Conservation (phyloP, 2,797 vertebrate species). For the Tiaroga cobitis region DNA sequence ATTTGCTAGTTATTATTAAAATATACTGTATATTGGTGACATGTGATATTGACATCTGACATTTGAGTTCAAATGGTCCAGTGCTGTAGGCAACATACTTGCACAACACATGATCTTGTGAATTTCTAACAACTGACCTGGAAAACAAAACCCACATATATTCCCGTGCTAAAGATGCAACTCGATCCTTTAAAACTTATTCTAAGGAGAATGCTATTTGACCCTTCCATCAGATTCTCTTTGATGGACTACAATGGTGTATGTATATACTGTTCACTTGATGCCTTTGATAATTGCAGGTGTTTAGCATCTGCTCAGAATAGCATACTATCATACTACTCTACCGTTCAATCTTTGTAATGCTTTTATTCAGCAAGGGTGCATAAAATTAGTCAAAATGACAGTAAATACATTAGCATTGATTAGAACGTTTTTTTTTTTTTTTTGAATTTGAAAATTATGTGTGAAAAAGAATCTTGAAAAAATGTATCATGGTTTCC, state of each 20-base stretch:
- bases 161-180: not conserved
- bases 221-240: conserved; percentile 2
- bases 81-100: not conserved
- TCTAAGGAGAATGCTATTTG: conserved; percentile 10
- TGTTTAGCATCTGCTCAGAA: not conserved
- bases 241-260: not conserved
- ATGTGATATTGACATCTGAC: not conserved
- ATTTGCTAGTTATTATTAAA: not conserved
- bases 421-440: too few species aligned
- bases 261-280: not conserved
- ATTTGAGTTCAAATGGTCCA: not conserved
- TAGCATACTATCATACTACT: not conserved
- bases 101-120: not conserved
- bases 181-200: not conserved
- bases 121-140: not conserved
- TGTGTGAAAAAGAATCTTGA: not conserved
- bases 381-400: not conserved
- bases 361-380: not conserved
- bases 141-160: not conserved
- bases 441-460: too few species aligned
- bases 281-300: not conserved
- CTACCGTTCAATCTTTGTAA: not conserved
- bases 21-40: not conserved
- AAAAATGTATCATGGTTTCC: not conserved
- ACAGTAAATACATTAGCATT: not conserved